A percentile compares a stretch with the other conserved stretches of the same genome.
Conservation (phyloP, 2,888 invertebrate species). For the Microdon myrmicae region DNA sequence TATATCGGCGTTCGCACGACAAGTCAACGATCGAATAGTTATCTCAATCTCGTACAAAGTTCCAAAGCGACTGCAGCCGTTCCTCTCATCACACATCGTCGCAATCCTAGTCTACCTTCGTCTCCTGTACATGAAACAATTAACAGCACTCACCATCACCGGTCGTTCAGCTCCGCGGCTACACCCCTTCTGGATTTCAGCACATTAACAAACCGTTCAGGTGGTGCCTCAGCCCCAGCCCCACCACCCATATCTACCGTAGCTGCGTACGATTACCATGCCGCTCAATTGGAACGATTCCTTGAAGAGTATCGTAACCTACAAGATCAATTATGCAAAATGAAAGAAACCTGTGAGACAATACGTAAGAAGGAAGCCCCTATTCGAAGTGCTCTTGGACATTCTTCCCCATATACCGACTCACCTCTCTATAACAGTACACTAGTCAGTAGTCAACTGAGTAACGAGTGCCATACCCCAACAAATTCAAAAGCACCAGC, state of each 20-base stretch:
- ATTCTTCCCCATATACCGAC: constrained; percentile 65
- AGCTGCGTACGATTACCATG: constrained; percentile 78
- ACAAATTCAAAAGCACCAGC: constrained; percentile 68
- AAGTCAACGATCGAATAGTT: constrained; percentile 74
- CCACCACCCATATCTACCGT: constrained; percentile 68
- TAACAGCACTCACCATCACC: constrained; percentile 57
- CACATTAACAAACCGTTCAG: constrained; percentile 59
- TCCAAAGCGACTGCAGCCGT: constrained; percentile 53
- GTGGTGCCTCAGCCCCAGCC: constrained; percentile 60
- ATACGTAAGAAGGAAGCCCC: constrained; percentile 69
- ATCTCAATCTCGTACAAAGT: constrained; percentile 73
- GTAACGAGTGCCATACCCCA: constrained; percentile 56
- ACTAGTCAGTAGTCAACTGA: constrained; percentile 55
- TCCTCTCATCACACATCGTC: constrained; percentile 56
- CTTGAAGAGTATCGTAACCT: constrained; percentile 82
- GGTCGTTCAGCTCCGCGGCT: constrained; percentile 65
- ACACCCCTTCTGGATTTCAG: constrained; percentile 63
- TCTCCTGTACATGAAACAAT: constrained; percentile 70
- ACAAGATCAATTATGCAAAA: constrained; percentile 80
- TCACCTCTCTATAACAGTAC: constrained; percentile 67
- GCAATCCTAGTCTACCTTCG: constrained; percentile 73
- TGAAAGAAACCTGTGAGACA: constrained; percentile 82
- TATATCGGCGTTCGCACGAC: constrained; percentile 62
- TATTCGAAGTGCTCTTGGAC: constrained; percentile 59
- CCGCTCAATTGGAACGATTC: constrained; percentile 81